Percentiles rank a stretch among this genome's conserved stretches.
phyloP scores from a whole-genome alignment of 2,888 invertebrate species.

The Eristalinus sepulchralis region DNA sequence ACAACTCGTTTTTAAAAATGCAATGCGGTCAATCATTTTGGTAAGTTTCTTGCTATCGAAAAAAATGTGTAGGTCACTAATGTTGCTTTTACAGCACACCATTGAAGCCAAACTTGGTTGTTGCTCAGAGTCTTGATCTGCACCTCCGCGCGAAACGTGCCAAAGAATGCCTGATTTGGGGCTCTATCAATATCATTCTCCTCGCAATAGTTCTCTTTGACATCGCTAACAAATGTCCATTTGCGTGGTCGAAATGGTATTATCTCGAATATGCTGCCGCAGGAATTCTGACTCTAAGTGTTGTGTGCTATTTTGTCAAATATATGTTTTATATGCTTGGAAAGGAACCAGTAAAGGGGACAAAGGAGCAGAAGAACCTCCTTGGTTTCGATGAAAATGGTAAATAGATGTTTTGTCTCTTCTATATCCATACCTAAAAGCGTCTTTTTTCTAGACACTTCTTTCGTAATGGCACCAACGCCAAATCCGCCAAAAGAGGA shows the following conservation, averaged over 20 bases:
- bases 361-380: conserved; percentile 82
- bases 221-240: conserved; percentile 76
- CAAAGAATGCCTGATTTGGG: conserved; percentile 77
- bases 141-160: conserved; percentile 75
- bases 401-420: not conserved
- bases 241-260: conserved; percentile 76
- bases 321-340: conserved; percentile 81
- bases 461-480: conserved; percentile 74
- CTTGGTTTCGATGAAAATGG: conserved; percentile 81
- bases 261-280: conserved; percentile 81
- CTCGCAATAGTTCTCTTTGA: conserved; percentile 76
- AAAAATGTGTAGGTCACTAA: no score
- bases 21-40: conserved; percentile 52
- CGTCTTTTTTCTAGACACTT: conserved; percentile 74
- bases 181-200: conserved; percentile 75
- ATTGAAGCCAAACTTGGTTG: conserved; percentile 72
- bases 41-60: conserved; percentile 1
- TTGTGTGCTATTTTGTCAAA: conserved; percentile 82
- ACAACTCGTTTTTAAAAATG: conserved; percentile 30
- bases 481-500: conserved; percentile 29
- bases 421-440: not conserved
- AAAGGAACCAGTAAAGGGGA: conserved; percentile 81
- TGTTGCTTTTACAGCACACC: conserved; percentile 74
- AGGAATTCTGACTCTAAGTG: conserved; percentile 81
- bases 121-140: conserved; percentile 75